These are phyloP conservation scores for Anoplolepis gracilipes DNA, from an alignment of 1,140 invertebrate species.

Conservation along the genomic window DNA sequence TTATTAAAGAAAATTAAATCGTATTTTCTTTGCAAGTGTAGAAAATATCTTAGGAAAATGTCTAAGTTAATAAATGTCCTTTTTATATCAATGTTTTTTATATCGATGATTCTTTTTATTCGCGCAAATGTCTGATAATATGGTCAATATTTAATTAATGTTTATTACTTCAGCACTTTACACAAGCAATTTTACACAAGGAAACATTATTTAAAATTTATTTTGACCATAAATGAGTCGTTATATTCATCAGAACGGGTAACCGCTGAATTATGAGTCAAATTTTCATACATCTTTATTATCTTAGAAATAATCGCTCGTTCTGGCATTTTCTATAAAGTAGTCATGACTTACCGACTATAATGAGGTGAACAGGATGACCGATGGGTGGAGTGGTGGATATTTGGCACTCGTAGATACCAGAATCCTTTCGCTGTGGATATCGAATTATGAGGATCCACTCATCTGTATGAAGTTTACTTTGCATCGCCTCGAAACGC, in stretches of 20 bases:
- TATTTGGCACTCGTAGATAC: constrained; percentile 95
- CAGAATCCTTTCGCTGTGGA: constrained; percentile 92
- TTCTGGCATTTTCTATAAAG: background rate
- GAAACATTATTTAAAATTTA: constrained; percentile 39
- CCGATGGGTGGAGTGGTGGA: constrained; percentile 94
- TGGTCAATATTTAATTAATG: constrained; percentile 13
- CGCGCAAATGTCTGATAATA: background rate
- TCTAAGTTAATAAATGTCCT: constrained; percentile 1
- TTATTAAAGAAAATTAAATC: constrained; percentile 39
- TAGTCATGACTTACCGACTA: constrained; percentile 90
- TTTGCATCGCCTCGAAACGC: constrained; percentile 91
- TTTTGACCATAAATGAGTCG: background rate
- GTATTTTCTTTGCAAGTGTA: background rate
- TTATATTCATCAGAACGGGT: background rate
- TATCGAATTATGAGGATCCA: constrained; percentile 92
- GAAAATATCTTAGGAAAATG: background rate
- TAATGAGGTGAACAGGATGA: constrained; percentile 91
- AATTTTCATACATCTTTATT: constrained; percentile 27
- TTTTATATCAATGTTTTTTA: background rate
- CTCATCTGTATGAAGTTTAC: constrained; percentile 90
- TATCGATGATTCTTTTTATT: background rate
- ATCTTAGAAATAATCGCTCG: background rate
- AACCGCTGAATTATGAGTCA: background rate
- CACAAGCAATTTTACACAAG: background rate
- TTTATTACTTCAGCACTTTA: background rate